Conservation (phyloP, 2,888 invertebrate species). For the Criorhina ranunculi region DNA sequence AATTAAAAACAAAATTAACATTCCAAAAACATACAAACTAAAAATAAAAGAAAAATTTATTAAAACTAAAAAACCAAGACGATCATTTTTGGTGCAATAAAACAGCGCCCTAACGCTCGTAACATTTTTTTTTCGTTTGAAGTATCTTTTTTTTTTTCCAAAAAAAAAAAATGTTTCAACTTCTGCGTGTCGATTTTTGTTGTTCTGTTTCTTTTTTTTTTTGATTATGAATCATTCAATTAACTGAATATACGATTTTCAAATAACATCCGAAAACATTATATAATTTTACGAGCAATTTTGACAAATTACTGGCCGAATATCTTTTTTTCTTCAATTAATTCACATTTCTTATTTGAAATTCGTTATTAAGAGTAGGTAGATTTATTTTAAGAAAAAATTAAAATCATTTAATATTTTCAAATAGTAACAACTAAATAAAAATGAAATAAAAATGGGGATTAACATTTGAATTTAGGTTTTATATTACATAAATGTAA, state of each 20-base stretch:
- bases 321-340: conserved; percentile 57
- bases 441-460: conserved; percentile 18
- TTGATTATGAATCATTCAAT: conserved; percentile 52
- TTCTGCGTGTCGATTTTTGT: conserved; percentile 77
- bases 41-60: conserved; percentile 41
- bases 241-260: conserved; percentile 68
- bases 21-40: conserved; percentile 53
- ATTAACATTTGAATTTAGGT: conserved; percentile 49
- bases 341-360: conserved; percentile 64
- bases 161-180: conserved; percentile 75
- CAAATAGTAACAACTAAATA: conserved; percentile 2
- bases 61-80: conserved; percentile 59
- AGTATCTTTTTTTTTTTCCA: conserved; percentile 35
- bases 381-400: conserved; percentile 5
- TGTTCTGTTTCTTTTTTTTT: conserved; percentile 45
- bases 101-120: conserved; percentile 81
- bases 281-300: conserved; percentile 41
- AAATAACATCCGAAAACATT: conserved; percentile 56
- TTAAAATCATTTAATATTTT: conserved; percentile 27
- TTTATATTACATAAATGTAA: conserved; percentile 58
- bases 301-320: conserved; percentile 47
- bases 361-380: conserved; percentile 65
- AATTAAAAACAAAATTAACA: conserved; percentile 43
- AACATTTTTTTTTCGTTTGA: conserved; percentile 72
- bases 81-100: conserved; percentile 80